Conservation (phyloP, 2,797 vertebrate species). For the Babyrousa celebensis region DNA sequence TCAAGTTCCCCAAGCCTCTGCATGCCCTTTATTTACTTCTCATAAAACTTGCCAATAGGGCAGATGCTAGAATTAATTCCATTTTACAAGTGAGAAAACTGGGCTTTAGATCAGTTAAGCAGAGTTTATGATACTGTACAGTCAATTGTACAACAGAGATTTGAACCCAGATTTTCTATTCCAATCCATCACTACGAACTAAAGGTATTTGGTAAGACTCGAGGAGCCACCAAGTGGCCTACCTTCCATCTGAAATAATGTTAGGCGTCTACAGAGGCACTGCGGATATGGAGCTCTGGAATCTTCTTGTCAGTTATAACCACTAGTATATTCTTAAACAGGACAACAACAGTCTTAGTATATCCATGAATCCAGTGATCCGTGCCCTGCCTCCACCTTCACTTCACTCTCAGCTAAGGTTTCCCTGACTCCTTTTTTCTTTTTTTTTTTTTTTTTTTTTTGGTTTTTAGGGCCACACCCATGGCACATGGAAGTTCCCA, state of each 20-base stretch:
- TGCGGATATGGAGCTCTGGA: neutral
- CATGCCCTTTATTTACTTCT: neutral
- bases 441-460: no score
- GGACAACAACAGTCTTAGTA: neutral
- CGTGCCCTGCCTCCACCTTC: neutral
- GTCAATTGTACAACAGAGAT: neutral
- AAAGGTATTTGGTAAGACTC: neutral
- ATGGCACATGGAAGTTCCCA: no score
- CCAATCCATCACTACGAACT: neutral
- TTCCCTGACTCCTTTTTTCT: neutral
- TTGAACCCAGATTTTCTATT: neutral
- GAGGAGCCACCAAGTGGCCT: neutral
- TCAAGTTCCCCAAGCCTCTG: neutral
- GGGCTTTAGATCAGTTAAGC: neutral
- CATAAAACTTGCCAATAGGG: neutral
- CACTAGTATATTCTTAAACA: neutral
- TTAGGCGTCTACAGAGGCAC: neutral
- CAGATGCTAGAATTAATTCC: neutral
- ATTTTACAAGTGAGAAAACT: neutral
- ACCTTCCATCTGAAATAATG: neutral
- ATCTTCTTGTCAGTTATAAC: neutral
- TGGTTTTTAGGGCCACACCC: no score
- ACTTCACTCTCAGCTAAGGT: neutral
- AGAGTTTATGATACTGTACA: neutral
- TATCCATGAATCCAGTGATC: neutral